These are phyloP conservation scores for Zaprionus inermis DNA, from an alignment of 1,140 invertebrate species.

Conservation along the genomic window DNA sequence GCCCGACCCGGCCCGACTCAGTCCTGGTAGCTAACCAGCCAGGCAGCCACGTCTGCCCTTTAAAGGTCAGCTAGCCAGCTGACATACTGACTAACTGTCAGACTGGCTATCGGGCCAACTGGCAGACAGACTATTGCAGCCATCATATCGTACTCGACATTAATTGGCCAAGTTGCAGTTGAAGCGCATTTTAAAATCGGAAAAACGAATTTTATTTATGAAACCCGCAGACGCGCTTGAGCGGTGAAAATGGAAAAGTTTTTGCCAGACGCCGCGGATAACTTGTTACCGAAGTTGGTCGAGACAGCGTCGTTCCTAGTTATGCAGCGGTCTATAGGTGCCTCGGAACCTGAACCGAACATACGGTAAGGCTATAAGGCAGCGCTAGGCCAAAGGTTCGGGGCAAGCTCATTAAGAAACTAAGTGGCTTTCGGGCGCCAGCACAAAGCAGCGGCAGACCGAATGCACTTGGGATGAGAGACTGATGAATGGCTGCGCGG, in stretches of 20 bases:
- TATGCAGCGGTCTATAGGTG: no score
- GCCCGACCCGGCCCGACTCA: background rate
- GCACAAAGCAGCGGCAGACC: conserved; percentile 40
- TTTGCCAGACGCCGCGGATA: conserved; percentile 38
- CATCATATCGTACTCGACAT: conserved; percentile 56
- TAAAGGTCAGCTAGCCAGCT: background rate
- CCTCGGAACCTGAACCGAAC: no score
- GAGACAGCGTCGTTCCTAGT: no score
- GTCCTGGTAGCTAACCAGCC: no score
- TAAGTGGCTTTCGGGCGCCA: conserved; percentile 27
- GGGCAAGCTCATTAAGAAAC: conserved; percentile 53
- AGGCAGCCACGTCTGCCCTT: background rate
- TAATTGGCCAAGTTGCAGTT: conserved; percentile 60
- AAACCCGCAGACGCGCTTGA: conserved; percentile 33
- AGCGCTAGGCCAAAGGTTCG: conserved; percentile 1
- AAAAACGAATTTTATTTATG: conserved; percentile 40
- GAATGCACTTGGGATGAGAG: conserved; percentile 44
- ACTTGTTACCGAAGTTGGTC: background rate
- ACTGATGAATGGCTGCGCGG: conserved; percentile 54
- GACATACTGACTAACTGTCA: background rate
- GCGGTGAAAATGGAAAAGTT: conserved; percentile 58
- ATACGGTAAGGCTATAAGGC: background rate
- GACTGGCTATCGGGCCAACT: background rate
- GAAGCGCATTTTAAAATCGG: conserved; percentile 35
- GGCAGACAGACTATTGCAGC: conserved; percentile 1